A percentile compares a stretch with the other conserved stretches of the same genome.
Conservation (phyloP, 2,888 invertebrate species). For the Drosophila multiciliata region DNA sequence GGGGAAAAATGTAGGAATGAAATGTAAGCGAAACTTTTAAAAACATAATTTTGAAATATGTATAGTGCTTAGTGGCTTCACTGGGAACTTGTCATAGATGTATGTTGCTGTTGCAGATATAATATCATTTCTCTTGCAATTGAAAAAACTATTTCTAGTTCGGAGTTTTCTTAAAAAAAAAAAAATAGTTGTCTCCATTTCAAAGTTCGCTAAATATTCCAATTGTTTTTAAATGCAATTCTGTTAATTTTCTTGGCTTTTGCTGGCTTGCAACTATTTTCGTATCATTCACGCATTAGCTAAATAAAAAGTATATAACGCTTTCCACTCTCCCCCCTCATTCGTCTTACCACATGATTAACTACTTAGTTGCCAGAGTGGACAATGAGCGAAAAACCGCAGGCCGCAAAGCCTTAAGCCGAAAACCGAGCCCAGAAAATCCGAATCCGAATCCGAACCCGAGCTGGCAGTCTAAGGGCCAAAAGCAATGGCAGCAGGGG, state of each 20-base stretch:
- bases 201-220: background rate
- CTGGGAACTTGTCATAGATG: background rate
- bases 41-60: background rate
- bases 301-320: conserved; percentile 22
- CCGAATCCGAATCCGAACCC: conserved; percentile 8
- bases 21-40: background rate
- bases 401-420: conserved; percentile 33
- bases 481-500: conserved; percentile 5
- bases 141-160: background rate
- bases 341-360: conserved; percentile 52
- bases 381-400: conserved; percentile 35
- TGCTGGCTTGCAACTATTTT: background rate
- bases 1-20: background rate
- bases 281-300: conserved; percentile 28
- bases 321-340: background rate
- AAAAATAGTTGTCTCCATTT: background rate
- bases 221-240: background rate
- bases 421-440: conserved; percentile 31
- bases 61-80: background rate
- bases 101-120: background rate
- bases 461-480: background rate
- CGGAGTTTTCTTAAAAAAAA: background rate
- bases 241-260: background rate
- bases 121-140: background rate
- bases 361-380: conserved; percentile 38